phyloP scores from a whole-genome alignment of 2,797 vertebrate genomes.

The Potorous gilbertii region DNA sequence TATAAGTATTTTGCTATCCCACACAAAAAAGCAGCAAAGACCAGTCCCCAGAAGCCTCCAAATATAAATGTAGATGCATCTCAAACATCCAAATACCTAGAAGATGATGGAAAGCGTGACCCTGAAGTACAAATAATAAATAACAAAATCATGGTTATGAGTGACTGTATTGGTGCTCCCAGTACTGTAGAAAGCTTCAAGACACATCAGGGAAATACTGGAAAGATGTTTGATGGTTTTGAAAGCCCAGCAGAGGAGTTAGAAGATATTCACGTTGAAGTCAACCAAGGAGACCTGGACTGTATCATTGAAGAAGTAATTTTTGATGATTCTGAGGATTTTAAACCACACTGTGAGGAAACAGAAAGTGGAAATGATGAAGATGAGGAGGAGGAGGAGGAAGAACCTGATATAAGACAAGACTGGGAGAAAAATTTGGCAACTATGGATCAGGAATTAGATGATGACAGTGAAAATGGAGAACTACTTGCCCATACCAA shows the following conservation, averaged over 20 bases:
- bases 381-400: constrained; percentile 74
- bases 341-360: constrained; percentile 78
- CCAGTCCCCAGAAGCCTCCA: constrained; percentile 73
- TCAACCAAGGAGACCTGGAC: constrained; percentile 86
- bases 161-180: constrained; percentile 23
- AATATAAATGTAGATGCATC: constrained; percentile 51
- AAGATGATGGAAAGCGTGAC: constrained; percentile 64
- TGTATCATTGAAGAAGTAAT: constrained; percentile 87
- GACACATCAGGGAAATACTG: constrained; percentile 22
- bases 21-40: constrained; percentile 81
- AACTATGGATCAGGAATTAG: constrained; percentile 57
- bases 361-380: constrained; percentile 81
- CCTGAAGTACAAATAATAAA: constrained; percentile 53
- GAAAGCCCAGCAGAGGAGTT: constrained; percentile 76
- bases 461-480: constrained; percentile 82
- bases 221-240: constrained; percentile 65
- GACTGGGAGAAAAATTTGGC: constrained; percentile 49
- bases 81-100: constrained; percentile 44
- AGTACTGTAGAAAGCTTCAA: neutral
- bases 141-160: constrained; percentile 69
- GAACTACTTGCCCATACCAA: constrained; percentile 74
- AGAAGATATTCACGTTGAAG: constrained; percentile 66
- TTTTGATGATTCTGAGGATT: constrained; percentile 84
- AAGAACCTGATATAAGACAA: neutral
- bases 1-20: constrained; percentile 97